Evolutionary conservation across 2,888 invertebrate genomes (phyloP), one percentile per base, ranked within the genome.

Genomic region (Mamestra brassicae): DNA sequence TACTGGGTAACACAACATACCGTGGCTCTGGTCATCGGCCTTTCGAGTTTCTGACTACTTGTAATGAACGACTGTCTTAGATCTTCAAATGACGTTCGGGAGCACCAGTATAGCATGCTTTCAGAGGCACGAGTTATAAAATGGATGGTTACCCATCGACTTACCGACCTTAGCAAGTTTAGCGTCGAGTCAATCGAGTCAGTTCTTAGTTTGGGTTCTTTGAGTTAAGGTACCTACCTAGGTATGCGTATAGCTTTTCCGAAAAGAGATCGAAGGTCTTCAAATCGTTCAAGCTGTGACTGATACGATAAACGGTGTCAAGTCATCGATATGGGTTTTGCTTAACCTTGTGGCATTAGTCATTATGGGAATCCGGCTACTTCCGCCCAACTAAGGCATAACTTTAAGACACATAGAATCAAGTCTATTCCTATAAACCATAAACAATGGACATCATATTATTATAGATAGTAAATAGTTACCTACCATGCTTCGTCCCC

Each of bases 301-400:
- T 17, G 36, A 71, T 71, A 17, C 26, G 6, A 45, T 70, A 15
- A 62, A 62, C 10, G 1, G 7, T 54, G 11, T 15, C 2, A 10
- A 47, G 7, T 47, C 13, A 54, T 55, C 54, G 4, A 62, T 26
- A 26, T 75, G 45, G 36, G 13, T 54, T 47, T 52, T 17, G 47
- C 26, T 57, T 38, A 8, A 60, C 15, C 45, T 73, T 73, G 34
- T 36, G 17, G 61, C 13, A 36, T 74, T 52, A 50, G 11, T 58
- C 17, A 45, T 47, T 52, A 38, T 17, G 38, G 6, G 13, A 17
- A 36, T 60, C 6, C 7, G 17, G 17, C 10, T 61, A 34, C 34
- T 60, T 75, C 52, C 26, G 62, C 17, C 8, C 38, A 38, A 38
- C 5, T 38, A 38, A 7, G 42, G 8, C 1, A 42, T 42, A 42